phyloP scores from a whole-genome alignment of 2,797 vertebrate species.

The Galagoides demidoff region DNA sequence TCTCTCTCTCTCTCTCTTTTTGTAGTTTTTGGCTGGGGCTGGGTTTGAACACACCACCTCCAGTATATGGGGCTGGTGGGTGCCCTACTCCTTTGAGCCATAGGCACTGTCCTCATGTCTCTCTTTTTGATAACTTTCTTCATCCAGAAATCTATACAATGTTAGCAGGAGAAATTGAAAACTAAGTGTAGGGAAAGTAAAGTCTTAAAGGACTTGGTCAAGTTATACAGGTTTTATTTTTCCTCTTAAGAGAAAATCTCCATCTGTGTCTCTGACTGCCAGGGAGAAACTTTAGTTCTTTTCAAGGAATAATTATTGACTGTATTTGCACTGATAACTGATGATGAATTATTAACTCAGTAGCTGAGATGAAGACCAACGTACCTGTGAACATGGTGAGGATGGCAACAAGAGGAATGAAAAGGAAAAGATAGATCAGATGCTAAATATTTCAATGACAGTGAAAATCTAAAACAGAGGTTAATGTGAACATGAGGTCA shows the following conservation, averaged over 20 bases:
- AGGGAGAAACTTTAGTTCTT: neutral
- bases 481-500: neutral
- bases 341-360: neutral
- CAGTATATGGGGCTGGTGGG: no score
- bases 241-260: neutral
- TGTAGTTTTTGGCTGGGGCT: no score
- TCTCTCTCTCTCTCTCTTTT: constrained; percentile 29
- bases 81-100: no score
- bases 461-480: neutral
- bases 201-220: constrained; percentile 62
- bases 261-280: neutral
- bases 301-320: neutral
- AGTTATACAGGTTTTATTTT: neutral
- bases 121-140: constrained; percentile 55
- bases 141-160: constrained; percentile 69
- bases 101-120: constrained; percentile 33
- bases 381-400: neutral
- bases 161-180: constrained; percentile 33
- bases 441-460: neutral
- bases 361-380: neutral
- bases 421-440: neutral
- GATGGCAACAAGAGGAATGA: neutral
- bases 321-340: neutral
- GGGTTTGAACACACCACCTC: no score
- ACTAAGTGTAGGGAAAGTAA: constrained; percentile 63